Evolutionary conservation across 1,140 invertebrate species (phyloP), one percentile per base, ranked within the genome.

Genomic region (Melanaphis sacchari): DNA sequence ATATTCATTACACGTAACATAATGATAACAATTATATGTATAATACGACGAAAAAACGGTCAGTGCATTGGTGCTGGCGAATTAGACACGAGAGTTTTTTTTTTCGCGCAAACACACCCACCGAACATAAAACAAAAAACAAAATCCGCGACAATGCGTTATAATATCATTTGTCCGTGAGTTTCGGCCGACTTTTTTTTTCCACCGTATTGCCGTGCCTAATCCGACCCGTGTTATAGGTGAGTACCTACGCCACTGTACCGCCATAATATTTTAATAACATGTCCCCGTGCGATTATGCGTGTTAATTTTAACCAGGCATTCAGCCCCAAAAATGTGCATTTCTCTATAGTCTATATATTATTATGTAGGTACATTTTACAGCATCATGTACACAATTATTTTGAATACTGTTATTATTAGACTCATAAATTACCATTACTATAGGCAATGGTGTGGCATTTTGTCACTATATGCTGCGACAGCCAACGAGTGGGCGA

Each of bases 381-480:
- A n/a, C 31, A 18, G 31, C 59, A 21, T 76, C 59, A n/a, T 18
- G 31, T 76, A 36, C 59, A n/a, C 59, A 18, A 76, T 76, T 76
- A 76, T n/a, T 76, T n/a, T 76, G 59, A 66, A 66, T 4, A 66
- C 59, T 76, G n/a, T 76, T n/a, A n/a, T 76, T 76, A 76, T 76
- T 76, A 21, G 76, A 22, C 76, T 22, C 85, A 43, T 87, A 46
- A 87, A 87, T 87, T 46, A 87, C 46, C n/a, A 87, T 87, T 49
- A 36, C 43, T 11, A 24, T 41, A 18, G 26, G 26, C 26, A 24
- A 8, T 21, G 41, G 40, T 9, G 24, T 15, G 84, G 40, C 40
- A n/a, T 43, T 85, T 31, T 41, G 84, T 43, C 59, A 43, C 41
- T n/a, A 31, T 40, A 41, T 31, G n/a, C 40, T 40, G 40, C 26